Conservation (phyloP, 2,797 vertebrate species). For the Pseudochirops corinnae region DNA sequence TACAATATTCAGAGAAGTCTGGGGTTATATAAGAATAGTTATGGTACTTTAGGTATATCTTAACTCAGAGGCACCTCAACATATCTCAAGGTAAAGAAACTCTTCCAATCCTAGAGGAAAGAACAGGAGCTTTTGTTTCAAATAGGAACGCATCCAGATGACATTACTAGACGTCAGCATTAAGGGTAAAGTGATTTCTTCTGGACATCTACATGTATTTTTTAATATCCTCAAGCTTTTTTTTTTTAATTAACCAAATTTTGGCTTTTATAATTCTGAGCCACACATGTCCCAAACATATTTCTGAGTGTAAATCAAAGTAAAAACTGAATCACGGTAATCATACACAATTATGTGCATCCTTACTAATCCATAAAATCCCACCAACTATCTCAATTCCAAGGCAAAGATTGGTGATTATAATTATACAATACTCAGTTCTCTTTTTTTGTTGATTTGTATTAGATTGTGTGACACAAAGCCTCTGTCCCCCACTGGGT, state of each 20-base stretch:
- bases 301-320: not conserved
- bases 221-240: not conserved
- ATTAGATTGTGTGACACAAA: not conserved
- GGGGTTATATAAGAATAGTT: not conserved
- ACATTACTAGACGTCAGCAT: not conserved
- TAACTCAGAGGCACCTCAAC: not conserved
- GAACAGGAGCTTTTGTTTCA: not conserved
- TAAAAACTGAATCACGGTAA: not conserved
- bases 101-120: not conserved
- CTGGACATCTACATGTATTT: not conserved
- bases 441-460: not conserved
- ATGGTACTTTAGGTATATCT: not conserved
- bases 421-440: not conserved
- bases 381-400: not conserved
- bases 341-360: not conserved
- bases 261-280: not conserved
- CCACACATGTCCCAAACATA: not conserved
- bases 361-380: not conserved
- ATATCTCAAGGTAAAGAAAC: not conserved
- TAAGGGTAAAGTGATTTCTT: not conserved
- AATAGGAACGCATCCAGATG: no score
- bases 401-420: not conserved
- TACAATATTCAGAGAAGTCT: not conserved
- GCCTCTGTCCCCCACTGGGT: not conserved
- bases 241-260: not conserved